phyloP scores from a whole-genome alignment of 2,888 invertebrate species.

The Shargacucullia verbasci region DNA sequence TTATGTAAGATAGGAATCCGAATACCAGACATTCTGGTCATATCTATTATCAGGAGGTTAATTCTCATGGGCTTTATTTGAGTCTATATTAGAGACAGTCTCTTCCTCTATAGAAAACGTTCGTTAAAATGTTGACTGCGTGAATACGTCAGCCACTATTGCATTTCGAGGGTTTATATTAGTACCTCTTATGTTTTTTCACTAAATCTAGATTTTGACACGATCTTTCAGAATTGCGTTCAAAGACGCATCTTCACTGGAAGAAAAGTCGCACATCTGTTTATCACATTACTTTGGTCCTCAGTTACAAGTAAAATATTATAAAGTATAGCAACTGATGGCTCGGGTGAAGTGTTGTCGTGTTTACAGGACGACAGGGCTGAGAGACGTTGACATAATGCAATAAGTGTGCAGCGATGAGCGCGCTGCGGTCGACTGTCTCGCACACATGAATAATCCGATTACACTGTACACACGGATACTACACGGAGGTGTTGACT shows the following conservation, averaged over 20 bases:
- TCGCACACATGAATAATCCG: conserved; percentile 36
- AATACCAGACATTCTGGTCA: background rate
- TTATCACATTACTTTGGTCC: conserved; percentile 6
- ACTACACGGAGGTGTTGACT: conserved; percentile 11
- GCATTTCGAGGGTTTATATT: no score
- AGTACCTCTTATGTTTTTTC: no score
- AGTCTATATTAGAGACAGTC: no score
- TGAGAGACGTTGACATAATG: conserved; percentile 42
- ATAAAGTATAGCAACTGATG: conserved; percentile 44
- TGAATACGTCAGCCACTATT: no score
- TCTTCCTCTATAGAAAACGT: no score
- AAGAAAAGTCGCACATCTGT: conserved; percentile 2
- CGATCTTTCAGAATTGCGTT: no score
- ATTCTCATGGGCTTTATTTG: no score
- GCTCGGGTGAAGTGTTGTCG: conserved; percentile 38
- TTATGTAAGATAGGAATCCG: background rate
- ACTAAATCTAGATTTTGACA: no score
- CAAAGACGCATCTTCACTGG: no score
- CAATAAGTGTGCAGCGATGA: conserved; percentile 51
- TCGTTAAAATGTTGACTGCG: no score
- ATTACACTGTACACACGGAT: conserved; percentile 21
- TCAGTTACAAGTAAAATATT: conserved; percentile 29
- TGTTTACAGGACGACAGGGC: conserved; percentile 36
- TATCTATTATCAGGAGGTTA: no score
- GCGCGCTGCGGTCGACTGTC: conserved; percentile 36